Percentiles rank a stretch among this genome's conserved stretches.
Conservation (phyloP, 1,140 invertebrate species). For the Brachionus paranguensis region DNA sequence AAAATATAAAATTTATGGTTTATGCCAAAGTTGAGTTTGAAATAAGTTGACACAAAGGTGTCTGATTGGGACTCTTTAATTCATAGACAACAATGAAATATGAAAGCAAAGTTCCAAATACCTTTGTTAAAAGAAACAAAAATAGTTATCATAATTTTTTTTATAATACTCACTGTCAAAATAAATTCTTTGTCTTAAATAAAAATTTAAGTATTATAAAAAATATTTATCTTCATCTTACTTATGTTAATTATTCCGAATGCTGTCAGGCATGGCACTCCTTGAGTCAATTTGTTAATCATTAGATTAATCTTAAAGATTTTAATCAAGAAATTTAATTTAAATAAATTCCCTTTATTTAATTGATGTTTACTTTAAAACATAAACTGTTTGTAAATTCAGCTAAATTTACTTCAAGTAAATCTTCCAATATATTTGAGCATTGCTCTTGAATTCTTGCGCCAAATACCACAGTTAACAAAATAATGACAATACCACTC, state of each 20-base stretch:
- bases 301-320: not conserved
- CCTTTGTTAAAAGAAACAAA: not conserved
- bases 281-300: not conserved
- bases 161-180: not conserved
- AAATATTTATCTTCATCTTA: not conserved
- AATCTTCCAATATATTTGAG: not conserved
- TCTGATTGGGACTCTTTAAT: not conserved
- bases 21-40: not conserved
- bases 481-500: not conserved
- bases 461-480: not conserved
- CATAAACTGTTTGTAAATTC: slow-evolving; percentile 29
- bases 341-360: not conserved
- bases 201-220: not conserved
- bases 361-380: not conserved
- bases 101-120: not conserved
- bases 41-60: not conserved
- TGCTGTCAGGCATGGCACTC: not conserved
- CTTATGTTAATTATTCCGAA: not conserved
- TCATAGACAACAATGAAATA: slow-evolving; percentile 16
- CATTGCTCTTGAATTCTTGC: not conserved
- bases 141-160: not conserved
- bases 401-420: not conserved
- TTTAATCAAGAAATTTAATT: not conserved
- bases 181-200: slow-evolving; percentile 2
- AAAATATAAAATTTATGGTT: not conserved